phyloP scores from a whole-genome alignment of 2,113 vertebrate genomes.

The Podilymbus podiceps region DNA sequence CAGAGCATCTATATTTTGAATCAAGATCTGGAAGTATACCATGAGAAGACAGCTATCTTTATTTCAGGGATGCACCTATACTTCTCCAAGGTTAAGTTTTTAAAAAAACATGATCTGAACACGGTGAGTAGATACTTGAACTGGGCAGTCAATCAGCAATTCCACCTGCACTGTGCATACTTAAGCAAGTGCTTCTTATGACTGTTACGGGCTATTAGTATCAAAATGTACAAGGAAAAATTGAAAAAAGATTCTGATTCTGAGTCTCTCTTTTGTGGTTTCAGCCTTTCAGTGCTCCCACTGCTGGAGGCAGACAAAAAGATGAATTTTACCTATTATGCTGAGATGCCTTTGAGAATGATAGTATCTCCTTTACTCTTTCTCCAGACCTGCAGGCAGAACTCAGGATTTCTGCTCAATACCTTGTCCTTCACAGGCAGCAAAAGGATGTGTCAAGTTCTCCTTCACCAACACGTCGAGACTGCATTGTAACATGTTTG shows the following conservation, averaged over 20 bases:
- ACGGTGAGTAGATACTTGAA: background rate
- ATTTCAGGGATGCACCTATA: background rate
- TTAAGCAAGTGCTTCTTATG: background rate
- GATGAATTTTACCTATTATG: background rate
- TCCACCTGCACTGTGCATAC: background rate
- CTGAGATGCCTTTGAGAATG: background rate
- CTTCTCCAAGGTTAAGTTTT: background rate
- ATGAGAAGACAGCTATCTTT: background rate
- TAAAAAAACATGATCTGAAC: background rate
- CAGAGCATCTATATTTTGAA: background rate
- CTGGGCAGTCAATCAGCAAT: background rate
- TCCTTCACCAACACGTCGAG: background rate
- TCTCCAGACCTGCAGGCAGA: background rate
- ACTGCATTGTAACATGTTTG: background rate
- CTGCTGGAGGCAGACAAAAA: slow-evolving; percentile 1
- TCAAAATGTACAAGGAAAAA: background rate
- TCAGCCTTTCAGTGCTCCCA: background rate
- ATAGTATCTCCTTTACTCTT: background rate
- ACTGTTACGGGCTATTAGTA: background rate
- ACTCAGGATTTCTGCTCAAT: background rate
- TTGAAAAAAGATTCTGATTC: background rate
- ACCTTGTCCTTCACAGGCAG: background rate
- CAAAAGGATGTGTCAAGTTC: background rate
- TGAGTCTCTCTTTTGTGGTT: background rate
- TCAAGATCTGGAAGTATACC: background rate